phyloP scores from a whole-genome alignment of 1,140 invertebrate genomes.

The Potamilus streckersoni region DNA sequence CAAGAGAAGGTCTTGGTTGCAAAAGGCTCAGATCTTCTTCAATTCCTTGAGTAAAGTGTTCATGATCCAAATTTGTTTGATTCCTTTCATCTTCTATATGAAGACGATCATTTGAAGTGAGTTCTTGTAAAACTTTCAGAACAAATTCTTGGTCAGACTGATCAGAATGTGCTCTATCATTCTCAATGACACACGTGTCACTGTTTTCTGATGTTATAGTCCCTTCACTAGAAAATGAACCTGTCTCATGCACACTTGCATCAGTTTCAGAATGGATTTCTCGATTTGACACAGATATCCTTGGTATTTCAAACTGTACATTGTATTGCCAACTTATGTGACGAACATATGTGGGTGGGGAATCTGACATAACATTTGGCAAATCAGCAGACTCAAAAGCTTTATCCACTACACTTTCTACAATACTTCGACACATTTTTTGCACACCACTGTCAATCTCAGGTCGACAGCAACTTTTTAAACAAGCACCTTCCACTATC shows the following conservation, averaged over 20 bases:
- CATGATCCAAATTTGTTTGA: too few relatives aligned
- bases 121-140: too few relatives aligned
- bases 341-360: background rate
- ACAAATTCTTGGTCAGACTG: too few relatives aligned
- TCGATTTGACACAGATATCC: conserved; percentile 24
- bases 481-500: conserved; percentile 1
- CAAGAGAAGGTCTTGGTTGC: too few relatives aligned
- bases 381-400: conserved; percentile 3
- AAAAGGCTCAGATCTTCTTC: too few relatives aligned
- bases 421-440: conserved; percentile 28
- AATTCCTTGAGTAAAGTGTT: too few relatives aligned
- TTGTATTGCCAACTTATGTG: conserved; percentile 47
- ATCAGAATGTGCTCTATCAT: too few relatives aligned
- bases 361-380: too few relatives aligned
- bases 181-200: too few relatives aligned
- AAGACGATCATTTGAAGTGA: too few relatives aligned
- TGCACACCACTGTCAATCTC: conserved; percentile 8
- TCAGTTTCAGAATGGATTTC: background rate
- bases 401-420: conserved; percentile 26
- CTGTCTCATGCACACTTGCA: conserved; percentile 6
- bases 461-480: conserved; percentile 10
- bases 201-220: conserved; percentile 15
- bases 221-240: conserved; percentile 31
- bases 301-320: conserved; percentile 43
- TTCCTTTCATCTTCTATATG: too few relatives aligned